Percentiles rank a stretch among this genome's conserved stretches.
phyloP scores from a whole-genome alignment of 2,797 vertebrate species.

The Sebastes oblongus region DNA sequence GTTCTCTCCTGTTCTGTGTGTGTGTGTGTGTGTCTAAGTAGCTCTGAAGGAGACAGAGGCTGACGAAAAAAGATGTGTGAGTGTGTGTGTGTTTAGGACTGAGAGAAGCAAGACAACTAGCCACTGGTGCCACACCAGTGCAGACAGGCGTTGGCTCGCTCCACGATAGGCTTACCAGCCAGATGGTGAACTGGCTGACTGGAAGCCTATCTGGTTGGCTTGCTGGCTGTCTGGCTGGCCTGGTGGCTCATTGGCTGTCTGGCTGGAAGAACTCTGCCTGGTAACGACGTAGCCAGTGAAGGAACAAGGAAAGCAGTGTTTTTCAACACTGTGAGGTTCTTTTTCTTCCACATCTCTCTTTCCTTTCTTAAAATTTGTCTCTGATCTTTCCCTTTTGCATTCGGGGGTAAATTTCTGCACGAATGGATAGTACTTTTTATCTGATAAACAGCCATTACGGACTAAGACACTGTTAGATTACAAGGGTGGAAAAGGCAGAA shows the following conservation, averaged over 20 bases:
- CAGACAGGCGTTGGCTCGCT: constrained; percentile 53
- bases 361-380: background rate
- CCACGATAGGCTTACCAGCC: constrained; percentile 31
- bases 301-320: constrained; percentile 34
- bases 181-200: constrained; percentile 54
- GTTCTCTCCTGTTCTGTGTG: constrained; percentile 36
- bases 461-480: background rate
- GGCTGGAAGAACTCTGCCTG: constrained; percentile 57
- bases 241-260: constrained; percentile 55
- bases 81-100: constrained; percentile 1
- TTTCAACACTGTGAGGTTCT: background rate
- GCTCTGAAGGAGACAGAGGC: constrained; percentile 42
- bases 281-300: constrained; percentile 52
- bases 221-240: constrained; percentile 30
- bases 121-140: constrained; percentile 46
- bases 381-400: background rate
- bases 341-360: background rate
- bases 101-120: constrained; percentile 32
- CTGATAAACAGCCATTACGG: background rate
- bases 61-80: constrained; percentile 11
- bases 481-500: background rate
- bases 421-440: background rate
- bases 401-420: background rate
- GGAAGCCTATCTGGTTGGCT: constrained; percentile 41
- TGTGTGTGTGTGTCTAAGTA: constrained; percentile 21